Percentiles rank a stretch among this genome's conserved stretches.
Conservation (phyloP, 2,113 vertebrate genomes). For the Sebastes schlegelii region DNA sequence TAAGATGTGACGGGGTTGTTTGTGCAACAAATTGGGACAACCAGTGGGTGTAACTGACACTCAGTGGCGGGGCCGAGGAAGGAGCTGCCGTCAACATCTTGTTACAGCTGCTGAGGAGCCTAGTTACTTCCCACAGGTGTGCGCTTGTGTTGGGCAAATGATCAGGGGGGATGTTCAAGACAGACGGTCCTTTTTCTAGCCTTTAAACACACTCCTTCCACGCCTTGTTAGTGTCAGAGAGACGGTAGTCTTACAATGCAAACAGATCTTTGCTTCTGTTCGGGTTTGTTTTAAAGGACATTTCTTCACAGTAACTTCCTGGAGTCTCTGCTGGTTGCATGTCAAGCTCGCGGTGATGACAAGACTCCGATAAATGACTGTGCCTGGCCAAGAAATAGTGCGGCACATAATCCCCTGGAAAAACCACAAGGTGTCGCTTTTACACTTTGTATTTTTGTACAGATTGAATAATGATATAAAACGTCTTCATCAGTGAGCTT, state of each 20-base stretch:
- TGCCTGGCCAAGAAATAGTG: not conserved
- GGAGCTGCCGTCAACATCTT: conserved; percentile 50
- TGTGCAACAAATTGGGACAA: conserved; percentile 66
- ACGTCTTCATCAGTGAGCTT: not conserved
- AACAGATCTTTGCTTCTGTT: not conserved
- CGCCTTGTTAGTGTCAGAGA: conserved; percentile 29
- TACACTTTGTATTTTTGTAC: not conserved
- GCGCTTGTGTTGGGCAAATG: conserved; percentile 23
- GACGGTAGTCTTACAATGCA: not conserved
- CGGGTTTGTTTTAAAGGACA: conserved; percentile 4
- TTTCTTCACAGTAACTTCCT: not conserved
- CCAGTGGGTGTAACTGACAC: conserved; percentile 50
- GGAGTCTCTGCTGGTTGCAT: not conserved
- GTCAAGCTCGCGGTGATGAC: not conserved
- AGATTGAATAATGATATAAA: not conserved
- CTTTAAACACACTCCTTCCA: conserved; percentile 31
- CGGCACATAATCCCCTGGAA: not conserved
- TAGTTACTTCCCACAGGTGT: conserved; percentile 50
- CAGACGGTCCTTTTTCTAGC: not conserved
- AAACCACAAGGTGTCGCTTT: not conserved
- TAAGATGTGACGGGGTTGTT: conserved; percentile 61
- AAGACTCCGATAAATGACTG: not conserved
- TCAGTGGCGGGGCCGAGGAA: conserved; percentile 28
- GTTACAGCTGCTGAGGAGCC: conserved; percentile 57
- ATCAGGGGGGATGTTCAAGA: conserved; percentile 41